These are phyloP conservation scores for Cephus pulcher DNA, from an alignment of 2,888 invertebrate genomes.

Conservation along the genomic window DNA sequence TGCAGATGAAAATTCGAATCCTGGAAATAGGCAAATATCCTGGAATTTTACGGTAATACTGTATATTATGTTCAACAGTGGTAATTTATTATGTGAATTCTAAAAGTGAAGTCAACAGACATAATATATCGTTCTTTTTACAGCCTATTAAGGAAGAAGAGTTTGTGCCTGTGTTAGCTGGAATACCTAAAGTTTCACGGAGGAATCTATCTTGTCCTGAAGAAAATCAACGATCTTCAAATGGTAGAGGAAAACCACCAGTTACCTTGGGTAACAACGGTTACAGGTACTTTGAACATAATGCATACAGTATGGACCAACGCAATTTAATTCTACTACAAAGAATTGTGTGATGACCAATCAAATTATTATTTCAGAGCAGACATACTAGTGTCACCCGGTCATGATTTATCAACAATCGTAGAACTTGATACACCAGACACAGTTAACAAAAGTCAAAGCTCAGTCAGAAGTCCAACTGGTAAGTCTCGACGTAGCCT, in stretches of 20 bases:
- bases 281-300: slow-evolving; percentile 40
- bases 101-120: not conserved
- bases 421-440: slow-evolving; percentile 77
- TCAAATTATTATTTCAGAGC: slow-evolving; percentile 35
- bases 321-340: not conserved
- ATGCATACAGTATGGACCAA: slow-evolving; percentile 8
- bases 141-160: slow-evolving; percentile 26
- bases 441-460: slow-evolving; percentile 65
- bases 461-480: slow-evolving; percentile 40
- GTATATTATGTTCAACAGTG: too few relatives aligned
- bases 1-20: not conserved
- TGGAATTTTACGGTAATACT: not conserved
- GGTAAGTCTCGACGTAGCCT: slow-evolving; percentile 22
- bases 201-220: slow-evolving; percentile 5
- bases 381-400: slow-evolving; percentile 43
- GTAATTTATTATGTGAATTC: not conserved
- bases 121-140: not conserved
- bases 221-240: not conserved
- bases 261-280: slow-evolving; percentile 48
- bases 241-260: slow-evolving; percentile 47
- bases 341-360: not conserved
- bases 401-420: slow-evolving; percentile 77
- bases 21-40: not conserved
- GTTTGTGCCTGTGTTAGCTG: slow-evolving; percentile 48
- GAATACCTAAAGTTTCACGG: slow-evolving; percentile 49